Conservation (phyloP, 2,797 vertebrate genomes). For the Crocodylus rhombifer region DNA sequence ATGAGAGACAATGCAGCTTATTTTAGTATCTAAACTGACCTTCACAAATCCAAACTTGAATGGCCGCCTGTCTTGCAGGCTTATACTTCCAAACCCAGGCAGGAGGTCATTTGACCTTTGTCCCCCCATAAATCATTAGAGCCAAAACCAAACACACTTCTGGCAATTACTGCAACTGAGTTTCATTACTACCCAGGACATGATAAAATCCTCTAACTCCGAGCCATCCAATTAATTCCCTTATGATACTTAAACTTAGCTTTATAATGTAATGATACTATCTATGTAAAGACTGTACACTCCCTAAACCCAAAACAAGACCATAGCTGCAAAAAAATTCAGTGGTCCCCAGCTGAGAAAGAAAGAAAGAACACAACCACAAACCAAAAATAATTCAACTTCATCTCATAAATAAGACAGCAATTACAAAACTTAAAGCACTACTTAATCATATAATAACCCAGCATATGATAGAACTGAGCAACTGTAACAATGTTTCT, state of each 20-base stretch:
- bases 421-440: background rate
- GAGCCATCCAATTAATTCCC: background rate
- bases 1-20: background rate
- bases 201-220: background rate
- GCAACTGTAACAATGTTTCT: background rate
- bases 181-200: background rate
- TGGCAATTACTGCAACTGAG: background rate
- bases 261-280: background rate
- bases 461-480: too few species aligned
- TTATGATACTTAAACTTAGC: background rate
- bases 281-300: background rate
- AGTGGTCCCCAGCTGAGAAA: background rate
- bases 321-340: background rate
- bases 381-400: background rate
- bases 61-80: background rate
- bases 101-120: background rate
- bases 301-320: background rate
- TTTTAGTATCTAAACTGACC: background rate
- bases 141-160: background rate
- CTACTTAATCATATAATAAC: background rate
- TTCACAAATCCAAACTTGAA: background rate
- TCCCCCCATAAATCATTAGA: background rate
- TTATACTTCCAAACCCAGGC: background rate
- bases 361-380: background rate
- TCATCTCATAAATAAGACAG: background rate